phyloP scores from a whole-genome alignment of 2,888 invertebrate genomes.

The Arctia plantaginis region DNA sequence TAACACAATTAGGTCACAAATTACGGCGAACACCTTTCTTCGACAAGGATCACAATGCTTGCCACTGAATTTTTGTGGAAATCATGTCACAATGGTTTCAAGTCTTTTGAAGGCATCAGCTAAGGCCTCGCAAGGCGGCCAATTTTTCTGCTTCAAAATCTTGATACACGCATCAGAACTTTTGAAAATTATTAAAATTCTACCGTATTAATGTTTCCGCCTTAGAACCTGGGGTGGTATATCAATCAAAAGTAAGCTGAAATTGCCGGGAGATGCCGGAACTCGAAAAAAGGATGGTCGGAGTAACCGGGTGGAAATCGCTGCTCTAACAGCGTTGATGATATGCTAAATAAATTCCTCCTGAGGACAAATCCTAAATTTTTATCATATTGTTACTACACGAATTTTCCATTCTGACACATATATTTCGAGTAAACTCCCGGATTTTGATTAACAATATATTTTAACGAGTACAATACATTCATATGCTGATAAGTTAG shows the following conservation, averaged over 20 bases:
- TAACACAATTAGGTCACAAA: neutral
- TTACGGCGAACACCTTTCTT: neutral
- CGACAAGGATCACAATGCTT: no score
- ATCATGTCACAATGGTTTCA: no score
- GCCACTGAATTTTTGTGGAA: no score
- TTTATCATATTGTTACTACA: neutral
- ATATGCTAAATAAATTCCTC: no score
- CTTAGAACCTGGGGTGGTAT: neutral
- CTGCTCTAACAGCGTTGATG: neutral
- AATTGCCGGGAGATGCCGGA: no score
- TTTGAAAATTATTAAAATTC: neutral
- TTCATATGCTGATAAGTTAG: constrained; percentile 22
- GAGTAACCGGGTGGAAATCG: no score
- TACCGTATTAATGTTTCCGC: neutral
- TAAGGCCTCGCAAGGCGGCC: no score
- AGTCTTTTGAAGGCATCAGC: no score
- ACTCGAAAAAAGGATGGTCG: no score
- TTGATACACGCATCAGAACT: neutral
- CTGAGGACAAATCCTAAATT: neutral
- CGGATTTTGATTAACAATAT: neutral
- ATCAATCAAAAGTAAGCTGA: neutral
- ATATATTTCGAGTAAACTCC: neutral
- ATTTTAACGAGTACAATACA: neutral
- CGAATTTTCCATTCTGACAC: neutral
- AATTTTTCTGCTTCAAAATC: no score